phyloP scores from a whole-genome alignment of 2,797 vertebrate genomes.

The Rallus crepitans region DNA sequence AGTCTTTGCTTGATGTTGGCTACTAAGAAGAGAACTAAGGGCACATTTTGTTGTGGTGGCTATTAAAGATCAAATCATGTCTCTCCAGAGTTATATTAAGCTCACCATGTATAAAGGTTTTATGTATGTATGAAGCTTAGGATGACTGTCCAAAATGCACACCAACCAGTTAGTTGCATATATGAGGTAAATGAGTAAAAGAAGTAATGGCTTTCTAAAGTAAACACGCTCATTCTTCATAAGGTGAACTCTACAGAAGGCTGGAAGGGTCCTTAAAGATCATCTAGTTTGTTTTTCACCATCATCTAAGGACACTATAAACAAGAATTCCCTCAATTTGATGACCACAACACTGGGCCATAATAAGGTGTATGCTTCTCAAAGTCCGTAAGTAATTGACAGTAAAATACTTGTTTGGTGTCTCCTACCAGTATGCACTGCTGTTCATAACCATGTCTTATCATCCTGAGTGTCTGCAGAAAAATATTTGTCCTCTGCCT shows the following conservation, averaged over 20 bases:
- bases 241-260: background rate
- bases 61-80: background rate
- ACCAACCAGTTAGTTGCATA: background rate
- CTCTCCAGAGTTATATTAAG: background rate
- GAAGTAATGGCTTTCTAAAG: background rate
- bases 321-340: background rate
- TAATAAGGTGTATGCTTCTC: accelerated
- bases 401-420: background rate
- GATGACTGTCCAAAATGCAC: background rate
- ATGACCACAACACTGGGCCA: background rate
- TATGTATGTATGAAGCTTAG: accelerated
- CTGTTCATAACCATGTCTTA: background rate
- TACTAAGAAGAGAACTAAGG: background rate
- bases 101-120: accelerated
- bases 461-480: background rate
- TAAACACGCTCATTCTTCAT: background rate
- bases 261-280: too few relatives aligned
- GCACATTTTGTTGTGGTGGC: background rate
- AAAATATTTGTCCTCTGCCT: background rate
- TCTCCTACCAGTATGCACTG: background rate
- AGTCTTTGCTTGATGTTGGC: background rate
- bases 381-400: background rate
- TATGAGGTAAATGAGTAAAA: background rate
- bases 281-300: background rate
- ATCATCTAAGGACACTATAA: background rate